Base-by-base conservation (phyloP, 2,797 vertebrate genomes). In the Myripristis murdjan region DNA sequence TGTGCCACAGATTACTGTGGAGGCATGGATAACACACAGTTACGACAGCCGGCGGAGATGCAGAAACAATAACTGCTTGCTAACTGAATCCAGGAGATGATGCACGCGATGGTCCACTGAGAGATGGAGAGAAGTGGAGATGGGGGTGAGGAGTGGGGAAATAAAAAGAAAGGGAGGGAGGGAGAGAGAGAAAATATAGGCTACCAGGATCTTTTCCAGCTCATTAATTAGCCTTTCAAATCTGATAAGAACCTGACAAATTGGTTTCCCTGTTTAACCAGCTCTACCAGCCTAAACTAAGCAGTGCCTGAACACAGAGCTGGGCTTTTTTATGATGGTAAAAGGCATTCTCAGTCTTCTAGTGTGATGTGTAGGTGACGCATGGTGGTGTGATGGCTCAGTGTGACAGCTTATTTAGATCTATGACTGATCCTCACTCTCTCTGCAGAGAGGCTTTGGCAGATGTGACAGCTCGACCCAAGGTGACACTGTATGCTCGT, bases 231-330 rank as follows among this genome's bases (percentile, higher is more conserved):
- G 62, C 64, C 64, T 59, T 58, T 79, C 22, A 65, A 60, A 73
- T 63, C 35, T 74, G 61, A 70, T 71, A 35, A 77, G 71, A 88
- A 70, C 59, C 49, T 82, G 64, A 73, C 68, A 77, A 73, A 77
- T 67, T 54, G 20, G 16, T 53, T 84, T 79, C 60, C 54, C 49
- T 64, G 24, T 33, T 74, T 64, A 48, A 75, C 63, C 43, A 53
- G 4, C 46, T 20, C 23, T 55, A 59, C 26, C 28, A 31, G 43
- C 28, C 43, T 24, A 43, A 57, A 18, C 5, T 33, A 4, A 14
- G 28, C 49, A 2, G n/a, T 14, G 26, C 4, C 26, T 39, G 2
- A 18, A 31, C 4, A 1, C 23, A 5, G 18, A 52, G 31, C 31
- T 20, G 3, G 3, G 1, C 22, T n/a, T 22, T 26, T 15, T 23